Conservation (phyloP, 2,113 vertebrate species). For the Gallinago undulata region DNA sequence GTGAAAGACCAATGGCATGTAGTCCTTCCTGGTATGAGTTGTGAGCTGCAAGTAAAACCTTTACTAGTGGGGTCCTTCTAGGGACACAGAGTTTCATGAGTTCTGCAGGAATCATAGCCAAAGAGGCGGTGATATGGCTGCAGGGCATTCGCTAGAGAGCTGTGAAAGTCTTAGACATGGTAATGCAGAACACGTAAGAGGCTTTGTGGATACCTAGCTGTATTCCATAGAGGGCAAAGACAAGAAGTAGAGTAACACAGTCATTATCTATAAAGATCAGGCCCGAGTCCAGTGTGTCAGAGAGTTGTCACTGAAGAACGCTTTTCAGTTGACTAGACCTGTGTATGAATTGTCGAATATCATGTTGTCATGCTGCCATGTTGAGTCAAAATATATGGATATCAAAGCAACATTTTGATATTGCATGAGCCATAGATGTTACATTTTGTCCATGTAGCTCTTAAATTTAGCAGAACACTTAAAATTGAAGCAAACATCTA, state of each 20-base stretch:
- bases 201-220: background rate
- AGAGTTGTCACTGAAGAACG: background rate
- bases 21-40: background rate
- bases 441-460: background rate
- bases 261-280: background rate
- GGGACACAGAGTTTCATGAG: background rate
- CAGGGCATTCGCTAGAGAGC: background rate
- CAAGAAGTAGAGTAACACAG: background rate
- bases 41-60: background rate
- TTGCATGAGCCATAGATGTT: fast-evolving
- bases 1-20: fast-evolving
- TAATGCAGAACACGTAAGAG: background rate
- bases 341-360: background rate
- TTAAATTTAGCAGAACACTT: background rate
- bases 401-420: background rate
- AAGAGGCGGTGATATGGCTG: background rate
- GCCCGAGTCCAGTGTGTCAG: background rate
- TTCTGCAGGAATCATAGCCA: background rate
- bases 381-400: background rate
- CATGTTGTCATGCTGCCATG: fast-evolving
- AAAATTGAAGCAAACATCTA: background rate
- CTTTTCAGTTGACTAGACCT: background rate
- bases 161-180: background rate
- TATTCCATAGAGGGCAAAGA: background rate
- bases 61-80: background rate